These are phyloP conservation scores for Oscheius sp. DNA, from an alignment of 2,888 invertebrate species.

Conservation along the genomic window DNA sequence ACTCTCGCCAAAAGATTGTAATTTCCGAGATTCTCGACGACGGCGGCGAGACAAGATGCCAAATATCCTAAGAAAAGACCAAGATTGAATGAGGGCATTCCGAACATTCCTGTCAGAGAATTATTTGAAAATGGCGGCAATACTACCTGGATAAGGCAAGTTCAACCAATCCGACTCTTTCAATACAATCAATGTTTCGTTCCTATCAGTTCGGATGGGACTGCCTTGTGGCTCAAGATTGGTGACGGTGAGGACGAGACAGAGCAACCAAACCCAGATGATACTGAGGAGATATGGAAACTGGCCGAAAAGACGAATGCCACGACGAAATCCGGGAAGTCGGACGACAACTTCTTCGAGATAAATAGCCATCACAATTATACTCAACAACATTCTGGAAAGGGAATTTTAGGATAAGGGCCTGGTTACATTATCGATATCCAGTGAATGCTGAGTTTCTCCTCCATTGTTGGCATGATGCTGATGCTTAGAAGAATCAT, in stretches of 20 bases:
- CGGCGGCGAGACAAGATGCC: slow-evolving; percentile 61
- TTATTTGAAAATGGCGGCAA: background rate
- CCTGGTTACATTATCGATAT: slow-evolving; percentile 64
- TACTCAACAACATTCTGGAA: slow-evolving; percentile 60
- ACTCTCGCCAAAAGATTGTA: slow-evolving; percentile 55
- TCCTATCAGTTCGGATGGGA: slow-evolving; percentile 61
- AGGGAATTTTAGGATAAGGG: slow-evolving; percentile 47
- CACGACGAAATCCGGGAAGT: slow-evolving; percentile 42
- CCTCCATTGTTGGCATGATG: slow-evolving; percentile 64
- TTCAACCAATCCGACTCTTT: slow-evolving; percentile 63
- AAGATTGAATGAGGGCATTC: slow-evolving; percentile 54
- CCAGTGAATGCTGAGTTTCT: slow-evolving; percentile 66
- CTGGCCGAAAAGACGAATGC: slow-evolving; percentile 62
- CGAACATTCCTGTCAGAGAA: slow-evolving; percentile 58
- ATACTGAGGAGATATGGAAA: slow-evolving; percentile 68
- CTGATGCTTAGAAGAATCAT: slow-evolving; percentile 64
- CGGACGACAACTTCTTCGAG: slow-evolving; percentile 61
- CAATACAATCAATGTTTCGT: slow-evolving; percentile 57
- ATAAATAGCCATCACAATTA: slow-evolving; percentile 63
- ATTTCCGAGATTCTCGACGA: slow-evolving; percentile 64
- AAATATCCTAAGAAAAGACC: slow-evolving; percentile 65
- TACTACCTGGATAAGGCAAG: slow-evolving; percentile 66
- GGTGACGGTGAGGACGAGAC: slow-evolving; percentile 60
- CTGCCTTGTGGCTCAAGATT: slow-evolving; percentile 55
- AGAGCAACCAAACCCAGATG: slow-evolving; percentile 60